These are phyloP conservation scores for Crotalus viridis DNA, from an alignment of 2,113 vertebrate species.

Conservation along the genomic window DNA sequence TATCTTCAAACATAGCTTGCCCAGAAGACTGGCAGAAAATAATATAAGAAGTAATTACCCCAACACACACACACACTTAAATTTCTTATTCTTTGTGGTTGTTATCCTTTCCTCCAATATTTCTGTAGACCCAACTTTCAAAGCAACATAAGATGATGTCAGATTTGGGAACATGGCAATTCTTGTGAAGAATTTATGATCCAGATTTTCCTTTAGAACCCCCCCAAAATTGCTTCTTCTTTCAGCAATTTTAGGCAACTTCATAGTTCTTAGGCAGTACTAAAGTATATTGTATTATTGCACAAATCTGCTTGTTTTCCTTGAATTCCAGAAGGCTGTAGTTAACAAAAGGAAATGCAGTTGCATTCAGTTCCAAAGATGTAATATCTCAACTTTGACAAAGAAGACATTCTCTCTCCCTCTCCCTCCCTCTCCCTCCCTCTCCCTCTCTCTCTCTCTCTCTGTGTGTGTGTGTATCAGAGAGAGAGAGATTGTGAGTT, in stretches of 20 bases:
- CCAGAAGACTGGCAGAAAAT: neutral
- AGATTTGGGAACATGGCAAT: neutral
- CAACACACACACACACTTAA: neutral
- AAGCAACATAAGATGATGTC: neutral
- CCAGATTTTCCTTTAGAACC: neutral
- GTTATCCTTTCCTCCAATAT: neutral
- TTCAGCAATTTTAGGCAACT: neutral
- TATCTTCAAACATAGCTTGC: neutral
- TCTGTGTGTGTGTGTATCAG: too few relatives aligned
- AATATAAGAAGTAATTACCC: neutral
- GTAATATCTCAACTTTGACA: neutral
- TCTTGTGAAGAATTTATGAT: neutral
- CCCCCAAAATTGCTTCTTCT: neutral
- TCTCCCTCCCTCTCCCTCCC: too few relatives aligned
- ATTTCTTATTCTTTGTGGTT: neutral
- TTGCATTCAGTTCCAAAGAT: neutral
- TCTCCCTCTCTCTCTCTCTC: too few relatives aligned
- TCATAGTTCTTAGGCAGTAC: neutral
- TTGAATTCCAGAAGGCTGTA: neutral
- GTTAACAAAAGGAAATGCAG: neutral
- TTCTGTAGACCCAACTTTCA: neutral
- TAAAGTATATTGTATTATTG: neutral
- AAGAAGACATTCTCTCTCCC: neutral
- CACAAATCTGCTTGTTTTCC: neutral
- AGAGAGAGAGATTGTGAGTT: too few relatives aligned